A percentile compares a stretch with the other conserved stretches of the same genome.
Evolutionary conservation across 2,888 invertebrate genomes (phyloP).

Genomic region (Strigamia crassipes): DNA sequence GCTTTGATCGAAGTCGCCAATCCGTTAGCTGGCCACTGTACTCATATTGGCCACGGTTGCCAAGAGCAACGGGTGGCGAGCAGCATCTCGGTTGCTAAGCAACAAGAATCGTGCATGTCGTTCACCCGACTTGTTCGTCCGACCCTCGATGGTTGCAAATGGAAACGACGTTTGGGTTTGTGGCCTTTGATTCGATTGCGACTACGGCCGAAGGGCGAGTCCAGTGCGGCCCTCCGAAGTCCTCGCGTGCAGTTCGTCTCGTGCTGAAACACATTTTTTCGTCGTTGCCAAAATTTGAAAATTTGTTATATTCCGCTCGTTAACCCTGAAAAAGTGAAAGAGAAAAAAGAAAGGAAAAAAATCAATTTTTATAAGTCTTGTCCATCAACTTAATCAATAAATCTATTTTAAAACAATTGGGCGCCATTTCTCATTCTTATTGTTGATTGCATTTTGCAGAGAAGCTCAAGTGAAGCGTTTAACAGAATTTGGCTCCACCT

Average conservation of each 20-base stretch:
- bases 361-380: too few species aligned
- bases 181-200: constrained; percentile 5
- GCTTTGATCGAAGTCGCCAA: constrained; percentile 16
- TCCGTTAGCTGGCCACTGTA: constrained; percentile 16
- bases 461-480: constrained; percentile 12
- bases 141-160: constrained; percentile 16
- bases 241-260: neutral
- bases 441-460: constrained; percentile 16
- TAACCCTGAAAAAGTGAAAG: neutral
- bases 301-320: neutral
- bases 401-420: constrained; percentile 16
- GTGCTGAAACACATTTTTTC: neutral
- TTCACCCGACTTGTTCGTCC: constrained; percentile 21
- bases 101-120: constrained; percentile 15
- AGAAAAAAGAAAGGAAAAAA: neutral
- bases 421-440: constrained; percentile 5
- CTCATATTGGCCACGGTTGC: constrained; percentile 11
- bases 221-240: neutral
- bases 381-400: neutral
- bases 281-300: neutral
- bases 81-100: constrained; percentile 5
- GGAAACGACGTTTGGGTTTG: constrained; percentile 16
- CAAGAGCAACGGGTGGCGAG: constrained; percentile 21
- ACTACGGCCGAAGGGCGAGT: constrained; percentile 15
- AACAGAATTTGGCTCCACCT: constrained; percentile 17